Evolutionary conservation across 2,888 invertebrate species (phyloP), one percentile per base, ranked within the genome.

Genomic region (Auanema sp.): DNA sequence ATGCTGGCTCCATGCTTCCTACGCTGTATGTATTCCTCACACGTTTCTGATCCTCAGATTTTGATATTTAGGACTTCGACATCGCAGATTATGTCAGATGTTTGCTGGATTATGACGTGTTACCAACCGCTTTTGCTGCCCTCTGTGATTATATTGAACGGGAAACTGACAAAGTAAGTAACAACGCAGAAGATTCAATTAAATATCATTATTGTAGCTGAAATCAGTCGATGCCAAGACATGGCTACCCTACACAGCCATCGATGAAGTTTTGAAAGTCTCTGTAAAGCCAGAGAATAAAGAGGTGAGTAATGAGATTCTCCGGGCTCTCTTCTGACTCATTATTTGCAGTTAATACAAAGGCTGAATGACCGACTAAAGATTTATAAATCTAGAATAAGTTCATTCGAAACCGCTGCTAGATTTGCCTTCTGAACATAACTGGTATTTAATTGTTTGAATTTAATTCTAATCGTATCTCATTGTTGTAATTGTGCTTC

Each of bases 81-180:
- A 58, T 70, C 23, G 68, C 68, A 49, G 77, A 79, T 57, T 76
- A 72, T 58, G 43, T 77, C 25, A 56, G 75, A 49, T 64, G 69
- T 53, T 62, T 78, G 23, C 60, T 78, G 23, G 79, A 79, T 42
- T 79, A 60, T 51, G 72, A 72, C 47, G 65, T 59, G 23, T 65
- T 76, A 16, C 25, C 53, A 0, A 44, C 54, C n/a, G 79, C 76
- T 43, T 63, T 78, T 43, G 52, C 51, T n/a, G 21, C 58, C 21
- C 47, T 69, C 3, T 42, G 57, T 12, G 61, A 68, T 8, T 21
- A 61, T 42, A 60, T 72, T 23, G 61, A 72, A 40, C 47, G 57
- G n/a, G 73, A 70, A 41, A 61, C 59, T 11, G 42, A 47, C 3
- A 54, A 62, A 23, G 64, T 68, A 6, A 25, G 14, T 61, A 41